Evolutionary conservation across 1,140 invertebrate species (phyloP).

Genomic region (Drosophila aff.): DNA sequence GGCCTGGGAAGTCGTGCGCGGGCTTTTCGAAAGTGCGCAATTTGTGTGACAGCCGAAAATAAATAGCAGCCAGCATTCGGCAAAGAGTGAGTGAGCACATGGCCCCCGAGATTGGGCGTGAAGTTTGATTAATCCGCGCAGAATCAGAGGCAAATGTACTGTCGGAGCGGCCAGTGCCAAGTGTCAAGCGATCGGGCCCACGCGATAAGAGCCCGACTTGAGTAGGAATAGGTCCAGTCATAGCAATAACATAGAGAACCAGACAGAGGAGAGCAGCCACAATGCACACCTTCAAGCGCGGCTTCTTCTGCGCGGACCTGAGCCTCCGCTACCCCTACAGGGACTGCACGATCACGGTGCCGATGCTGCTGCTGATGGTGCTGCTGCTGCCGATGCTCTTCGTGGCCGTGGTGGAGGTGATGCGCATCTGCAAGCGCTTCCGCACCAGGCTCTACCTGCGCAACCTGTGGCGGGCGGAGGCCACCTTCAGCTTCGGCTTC

Average conservation of each 20-base stretch:
- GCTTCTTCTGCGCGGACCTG: slow-evolving; percentile 78
- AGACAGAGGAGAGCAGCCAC: background rate
- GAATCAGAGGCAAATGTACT: slow-evolving; percentile 17
- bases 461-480: slow-evolving; percentile 70
- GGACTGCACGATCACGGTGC: slow-evolving; percentile 79
- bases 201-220: slow-evolving; percentile 33
- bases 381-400: slow-evolving; percentile 80
- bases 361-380: slow-evolving; percentile 76
- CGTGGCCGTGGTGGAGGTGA: slow-evolving; percentile 76
- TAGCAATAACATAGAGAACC: background rate
- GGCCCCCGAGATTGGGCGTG: slow-evolving; percentile 22
- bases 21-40: slow-evolving; percentile 65
- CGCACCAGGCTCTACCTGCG: slow-evolving; percentile 70
- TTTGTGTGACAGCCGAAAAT: slow-evolving; percentile 53
- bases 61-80: slow-evolving; percentile 4
- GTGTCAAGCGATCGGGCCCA: slow-evolving; percentile 27
- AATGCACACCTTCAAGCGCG: slow-evolving; percentile 78
- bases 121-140: slow-evolving; percentile 27
- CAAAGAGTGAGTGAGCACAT: slow-evolving; percentile 31
- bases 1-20: slow-evolving; percentile 23
- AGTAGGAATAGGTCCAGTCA: background rate
- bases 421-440: slow-evolving; percentile 73
- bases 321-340: slow-evolving; percentile 74
- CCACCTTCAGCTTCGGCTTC: slow-evolving; percentile 78
- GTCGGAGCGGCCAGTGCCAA: slow-evolving; percentile 15